Conservation (phyloP, 2,113 vertebrate genomes). For the Apteryx mantelli region DNA sequence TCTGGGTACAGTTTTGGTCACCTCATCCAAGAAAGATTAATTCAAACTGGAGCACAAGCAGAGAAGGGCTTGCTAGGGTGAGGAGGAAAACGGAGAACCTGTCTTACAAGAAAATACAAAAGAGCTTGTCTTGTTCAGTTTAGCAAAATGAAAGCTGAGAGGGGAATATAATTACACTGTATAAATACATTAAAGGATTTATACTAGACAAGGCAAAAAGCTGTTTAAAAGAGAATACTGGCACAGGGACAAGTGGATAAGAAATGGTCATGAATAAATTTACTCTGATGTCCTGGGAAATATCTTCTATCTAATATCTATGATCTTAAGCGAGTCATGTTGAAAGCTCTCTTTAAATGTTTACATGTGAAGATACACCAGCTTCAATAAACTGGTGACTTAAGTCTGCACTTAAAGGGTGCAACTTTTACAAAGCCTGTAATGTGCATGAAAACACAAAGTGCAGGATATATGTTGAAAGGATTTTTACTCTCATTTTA, state of each 20-base stretch:
- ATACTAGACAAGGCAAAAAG: not conserved
- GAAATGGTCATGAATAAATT: not conserved
- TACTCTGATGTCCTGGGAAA: not conserved
- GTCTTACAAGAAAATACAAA: not conserved
- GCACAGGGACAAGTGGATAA: not conserved
- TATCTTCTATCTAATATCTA: not conserved
- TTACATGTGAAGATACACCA: not conserved
- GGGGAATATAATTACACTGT: not conserved
- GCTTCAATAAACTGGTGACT: not conserved
- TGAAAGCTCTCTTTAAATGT: not conserved
- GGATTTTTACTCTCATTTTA: not conserved
- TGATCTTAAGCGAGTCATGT: not conserved
- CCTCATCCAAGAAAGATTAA: not conserved
- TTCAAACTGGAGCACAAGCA: not conserved
- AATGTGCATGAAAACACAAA: not conserved
- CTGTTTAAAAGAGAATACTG: conserved; percentile 10
- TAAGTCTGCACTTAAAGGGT: not conserved
- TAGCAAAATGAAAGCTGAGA: not conserved
- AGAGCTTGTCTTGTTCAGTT: not conserved
- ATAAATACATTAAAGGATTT: conserved; percentile 13
- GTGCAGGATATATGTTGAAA: not conserved
- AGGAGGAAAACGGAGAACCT: not conserved
- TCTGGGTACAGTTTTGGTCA: not conserved
- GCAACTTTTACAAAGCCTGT: not conserved
- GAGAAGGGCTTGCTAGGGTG: not conserved